Evolutionary conservation across 1,140 invertebrate genomes (phyloP).

Genomic region (Ptiloglossa arizonensis): DNA sequence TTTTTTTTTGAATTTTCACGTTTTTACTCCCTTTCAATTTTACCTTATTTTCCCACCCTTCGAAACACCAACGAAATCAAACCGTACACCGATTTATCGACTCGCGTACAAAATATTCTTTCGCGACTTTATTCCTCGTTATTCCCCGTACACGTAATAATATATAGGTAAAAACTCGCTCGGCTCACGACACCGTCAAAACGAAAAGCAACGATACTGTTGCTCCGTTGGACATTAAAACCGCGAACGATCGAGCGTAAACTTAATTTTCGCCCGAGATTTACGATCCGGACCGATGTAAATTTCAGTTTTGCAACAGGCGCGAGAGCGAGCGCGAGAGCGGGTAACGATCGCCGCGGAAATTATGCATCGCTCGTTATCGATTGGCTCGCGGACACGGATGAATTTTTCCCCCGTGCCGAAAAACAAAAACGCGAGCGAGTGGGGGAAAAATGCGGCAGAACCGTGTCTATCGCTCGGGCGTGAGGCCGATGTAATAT

Average conservation of each 20-base stretch:
- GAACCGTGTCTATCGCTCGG: constrained; percentile 26
- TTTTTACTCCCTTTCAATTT: too few relatives aligned
- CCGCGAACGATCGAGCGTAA: neutral
- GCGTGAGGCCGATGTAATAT: constrained; percentile 15
- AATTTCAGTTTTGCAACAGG: constrained; percentile 14
- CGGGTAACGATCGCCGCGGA: neutral
- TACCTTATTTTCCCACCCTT: too few relatives aligned
- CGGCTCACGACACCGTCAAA: too few relatives aligned
- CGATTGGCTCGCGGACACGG: constrained; percentile 19
- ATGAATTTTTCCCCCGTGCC: constrained; percentile 5
- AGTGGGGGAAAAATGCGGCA: neutral
- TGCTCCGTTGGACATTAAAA: neutral
- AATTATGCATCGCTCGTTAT: neutral
- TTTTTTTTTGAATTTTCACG: too few relatives aligned
- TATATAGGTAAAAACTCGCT: too few relatives aligned
- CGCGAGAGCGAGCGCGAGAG: too few relatives aligned
- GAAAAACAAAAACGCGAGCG: neutral
- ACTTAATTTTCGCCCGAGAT: constrained; percentile 4
- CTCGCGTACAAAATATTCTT: too few relatives aligned
- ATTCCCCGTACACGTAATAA: too few relatives aligned
- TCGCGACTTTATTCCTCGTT: too few relatives aligned
- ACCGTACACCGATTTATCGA: too few relatives aligned
- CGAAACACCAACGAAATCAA: too few relatives aligned
- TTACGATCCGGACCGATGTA: constrained; percentile 8
- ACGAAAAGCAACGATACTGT: too few relatives aligned